Evolutionary conservation across 2,113 vertebrate species (phyloP).

Genomic region (rabbit (Oryctolagus cuniculus)): DNA sequence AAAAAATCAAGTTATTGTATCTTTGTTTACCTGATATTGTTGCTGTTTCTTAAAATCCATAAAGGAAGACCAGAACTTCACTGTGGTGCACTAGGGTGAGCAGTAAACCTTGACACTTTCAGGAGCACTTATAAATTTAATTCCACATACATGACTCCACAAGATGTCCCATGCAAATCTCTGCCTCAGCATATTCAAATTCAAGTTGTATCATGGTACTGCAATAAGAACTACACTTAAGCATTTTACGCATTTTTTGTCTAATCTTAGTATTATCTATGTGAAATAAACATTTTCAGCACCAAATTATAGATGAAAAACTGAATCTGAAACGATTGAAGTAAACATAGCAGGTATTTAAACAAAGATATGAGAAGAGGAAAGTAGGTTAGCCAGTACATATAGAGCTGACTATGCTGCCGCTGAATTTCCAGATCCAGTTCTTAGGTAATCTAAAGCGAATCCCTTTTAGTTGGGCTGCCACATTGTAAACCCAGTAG

Average conservation of each 20-base stretch:
- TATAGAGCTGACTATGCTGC: not conserved
- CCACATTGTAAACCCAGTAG: not conserved
- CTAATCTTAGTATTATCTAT: not conserved
- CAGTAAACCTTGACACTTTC: not conserved
- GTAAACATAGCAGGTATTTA: not conserved
- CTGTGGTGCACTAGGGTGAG: not conserved
- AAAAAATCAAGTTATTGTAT: constrained; percentile 15
- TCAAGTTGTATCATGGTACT: not conserved
- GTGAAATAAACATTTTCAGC: not conserved
- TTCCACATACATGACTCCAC: not conserved
- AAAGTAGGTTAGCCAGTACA: not conserved
- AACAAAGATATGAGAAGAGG: not conserved
- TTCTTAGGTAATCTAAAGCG: not conserved
- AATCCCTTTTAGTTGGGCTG: not conserved
- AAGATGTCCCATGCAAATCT: not conserved
- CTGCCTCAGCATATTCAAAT: not conserved
- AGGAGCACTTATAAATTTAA: not conserved
- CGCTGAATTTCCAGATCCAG: not conserved
- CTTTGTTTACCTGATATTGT: not conserved
- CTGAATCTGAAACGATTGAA: not conserved
- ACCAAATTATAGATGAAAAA: not conserved
- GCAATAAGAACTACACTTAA: not conserved
- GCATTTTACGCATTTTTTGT: not conserved
- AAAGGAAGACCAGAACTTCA: not conserved
- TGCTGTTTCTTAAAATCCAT: not conserved